A percentile compares a stretch with the other conserved stretches of the same genome.
Conservation (phyloP, 2,888 invertebrate species). For the Drosophila tanythrix region DNA sequence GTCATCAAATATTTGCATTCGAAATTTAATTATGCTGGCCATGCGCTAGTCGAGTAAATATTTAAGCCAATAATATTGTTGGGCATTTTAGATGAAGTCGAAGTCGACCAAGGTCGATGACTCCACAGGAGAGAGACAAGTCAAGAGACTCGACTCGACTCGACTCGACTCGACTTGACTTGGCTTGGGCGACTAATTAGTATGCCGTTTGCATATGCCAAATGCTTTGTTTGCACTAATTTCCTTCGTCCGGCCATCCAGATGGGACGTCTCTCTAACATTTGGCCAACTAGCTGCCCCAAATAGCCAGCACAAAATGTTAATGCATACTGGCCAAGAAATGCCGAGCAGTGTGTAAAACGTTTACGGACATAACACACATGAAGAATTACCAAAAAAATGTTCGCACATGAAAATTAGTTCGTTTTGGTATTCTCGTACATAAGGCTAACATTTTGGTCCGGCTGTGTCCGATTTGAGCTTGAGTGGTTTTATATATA, state of each 20-base stretch:
- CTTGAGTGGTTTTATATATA: constrained; percentile 34
- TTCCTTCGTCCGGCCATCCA: constrained; percentile 33
- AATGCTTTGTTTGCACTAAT: constrained; percentile 77
- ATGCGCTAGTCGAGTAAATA: constrained; percentile 48
- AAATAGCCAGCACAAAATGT: constrained; percentile 37
- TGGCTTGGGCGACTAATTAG: constrained; percentile 53
- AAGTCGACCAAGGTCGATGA: constrained; percentile 34
- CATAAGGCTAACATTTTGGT: constrained; percentile 1
- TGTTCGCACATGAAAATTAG: neutral
- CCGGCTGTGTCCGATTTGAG: constrained; percentile 5
- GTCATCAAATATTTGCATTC: constrained; percentile 62
- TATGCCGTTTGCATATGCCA: constrained; percentile 69
- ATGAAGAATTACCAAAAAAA: neutral
- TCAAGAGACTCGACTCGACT: constrained; percentile 9
- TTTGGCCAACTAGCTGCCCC: constrained; percentile 36
- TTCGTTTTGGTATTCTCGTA: neutral
- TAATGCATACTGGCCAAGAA: neutral
- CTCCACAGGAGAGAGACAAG: constrained; percentile 22
- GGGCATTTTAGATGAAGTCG: constrained; percentile 35
- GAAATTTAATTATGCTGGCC: constrained; percentile 56
- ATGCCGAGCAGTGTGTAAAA: neutral
- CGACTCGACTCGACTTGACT: constrained; percentile 1
- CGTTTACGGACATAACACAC: neutral
- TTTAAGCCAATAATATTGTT: constrained; percentile 66
- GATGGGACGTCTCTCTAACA: constrained; percentile 29